A percentile compares a stretch with the other conserved stretches of the same genome.
These are phyloP conservation scores for Philonicus albiceps DNA, from an alignment of 2,888 invertebrate genomes.

Conservation along the genomic window DNA sequence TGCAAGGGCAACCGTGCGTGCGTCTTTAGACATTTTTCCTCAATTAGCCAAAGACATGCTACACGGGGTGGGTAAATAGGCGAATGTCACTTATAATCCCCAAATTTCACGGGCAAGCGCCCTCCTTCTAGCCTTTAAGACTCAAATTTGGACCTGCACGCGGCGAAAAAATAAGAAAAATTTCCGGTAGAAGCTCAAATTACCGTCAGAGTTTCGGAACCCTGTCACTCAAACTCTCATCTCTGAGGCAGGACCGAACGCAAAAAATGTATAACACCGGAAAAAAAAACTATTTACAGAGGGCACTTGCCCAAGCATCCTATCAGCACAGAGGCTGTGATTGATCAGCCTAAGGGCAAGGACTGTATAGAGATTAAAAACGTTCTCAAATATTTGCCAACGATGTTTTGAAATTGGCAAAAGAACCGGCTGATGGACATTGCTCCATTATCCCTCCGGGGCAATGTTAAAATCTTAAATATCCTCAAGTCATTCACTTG, in stretches of 20 bases:
- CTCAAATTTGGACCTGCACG: background rate
- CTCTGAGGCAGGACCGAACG: background rate
- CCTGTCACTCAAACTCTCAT: background rate
- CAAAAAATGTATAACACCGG: background rate
- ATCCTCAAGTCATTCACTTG: background rate
- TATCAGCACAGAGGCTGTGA: background rate
- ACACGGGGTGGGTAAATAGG: constrained; percentile 24
- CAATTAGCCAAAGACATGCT: constrained; percentile 36
- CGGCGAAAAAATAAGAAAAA: background rate
- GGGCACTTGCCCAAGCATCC: background rate
- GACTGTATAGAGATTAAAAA: background rate
- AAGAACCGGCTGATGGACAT: background rate
- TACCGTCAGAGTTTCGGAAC: background rate
- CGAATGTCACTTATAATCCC: constrained; percentile 35
- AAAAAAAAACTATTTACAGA: background rate
- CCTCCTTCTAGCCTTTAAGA: background rate
- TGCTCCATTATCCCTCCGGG: background rate
- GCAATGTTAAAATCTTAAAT: background rate
- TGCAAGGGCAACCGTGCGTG: constrained; percentile 13
- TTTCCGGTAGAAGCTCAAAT: background rate
- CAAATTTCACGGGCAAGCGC: constrained; percentile 5
- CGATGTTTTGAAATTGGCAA: background rate
- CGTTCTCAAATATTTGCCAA: background rate
- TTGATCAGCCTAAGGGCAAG: background rate
- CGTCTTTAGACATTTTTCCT: constrained; percentile 38